Percentiles rank a stretch among this genome's conserved stretches.
Conservation (phyloP, 2,797 vertebrate species). For the Apogon hyalosoma region DNA sequence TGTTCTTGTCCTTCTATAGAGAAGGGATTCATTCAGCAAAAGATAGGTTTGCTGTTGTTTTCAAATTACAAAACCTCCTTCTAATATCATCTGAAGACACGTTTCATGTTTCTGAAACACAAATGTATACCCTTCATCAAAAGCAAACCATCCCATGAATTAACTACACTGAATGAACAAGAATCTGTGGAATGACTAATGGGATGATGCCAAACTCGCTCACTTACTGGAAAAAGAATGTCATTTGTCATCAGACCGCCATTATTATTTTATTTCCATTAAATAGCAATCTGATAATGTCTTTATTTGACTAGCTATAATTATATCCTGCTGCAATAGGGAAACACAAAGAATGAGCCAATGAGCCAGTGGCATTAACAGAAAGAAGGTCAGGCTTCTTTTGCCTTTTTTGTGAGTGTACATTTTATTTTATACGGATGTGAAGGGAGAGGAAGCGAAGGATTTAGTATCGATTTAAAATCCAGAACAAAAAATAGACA, state of each 20-base stretch:
- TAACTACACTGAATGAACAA: constrained; percentile 32
- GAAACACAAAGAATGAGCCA: constrained; percentile 64
- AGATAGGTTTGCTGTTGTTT: neutral
- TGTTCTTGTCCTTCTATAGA: constrained; percentile 22
- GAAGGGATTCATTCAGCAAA: constrained; percentile 12
- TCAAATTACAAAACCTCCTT: constrained; percentile 7
- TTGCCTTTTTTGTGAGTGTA: constrained; percentile 51
- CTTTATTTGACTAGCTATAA: constrained; percentile 57
- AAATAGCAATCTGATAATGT: constrained; percentile 62
- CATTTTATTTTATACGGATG: constrained; percentile 52
- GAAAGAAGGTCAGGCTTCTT: constrained; percentile 68
- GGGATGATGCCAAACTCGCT: constrained; percentile 63
- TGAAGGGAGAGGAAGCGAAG: constrained; percentile 22
- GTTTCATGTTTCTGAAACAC: constrained; percentile 44
- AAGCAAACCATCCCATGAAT: constrained; percentile 39
- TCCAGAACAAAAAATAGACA: constrained; percentile 54
- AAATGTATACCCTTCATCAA: constrained; percentile 55
- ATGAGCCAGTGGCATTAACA: constrained; percentile 20
- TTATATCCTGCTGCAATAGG: constrained; percentile 60
- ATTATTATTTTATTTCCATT: constrained; percentile 54
- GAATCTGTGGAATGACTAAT: constrained; percentile 58
- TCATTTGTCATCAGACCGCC: constrained; percentile 58
- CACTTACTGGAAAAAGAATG: constrained; percentile 36
- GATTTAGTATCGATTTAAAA: constrained; percentile 58
- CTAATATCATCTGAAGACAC: constrained; percentile 32